Base-by-base conservation (phyloP, 2,888 invertebrate genomes). In the Lithophane semibrunnea region DNA sequence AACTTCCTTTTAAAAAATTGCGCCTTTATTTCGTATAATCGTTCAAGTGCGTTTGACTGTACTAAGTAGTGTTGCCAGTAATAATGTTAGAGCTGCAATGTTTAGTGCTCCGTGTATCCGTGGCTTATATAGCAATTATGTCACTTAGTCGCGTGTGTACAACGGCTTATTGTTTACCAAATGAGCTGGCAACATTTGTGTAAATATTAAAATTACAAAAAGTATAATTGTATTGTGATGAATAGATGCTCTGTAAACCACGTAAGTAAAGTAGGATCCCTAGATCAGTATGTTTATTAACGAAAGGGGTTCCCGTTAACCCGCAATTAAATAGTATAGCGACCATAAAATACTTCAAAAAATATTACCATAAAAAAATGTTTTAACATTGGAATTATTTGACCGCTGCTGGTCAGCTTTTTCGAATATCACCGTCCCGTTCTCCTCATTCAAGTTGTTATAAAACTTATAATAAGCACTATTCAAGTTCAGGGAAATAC, bases 51-150 rank as follows among this genome's bases (percentile, higher is more conserved):
- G 16, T 29, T 60, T 44, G 42, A 44, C 52, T 60, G 56, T 52
- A 66, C 47, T n/a, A 24, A 65, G 29, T 67, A 61, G 65, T 63
- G 52, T 68, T 69, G 58, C 42, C 49, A 79, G 71, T 78, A 63
- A 69, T 78, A 61, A 63, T 21, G 47, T 63, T 78, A 49, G 21
- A 16, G 56, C 13, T 29, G 44, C 29, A n/a, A 66, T 66, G 18
- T 77, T 77, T 77, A 63, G 10, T 56, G 63, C 21, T 77, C 21
- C 13, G n/a, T 66, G 44, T 67, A 67, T 77, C 21, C 29, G n/a
- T 52, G 77, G 60, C 29, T 60, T 77, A 12, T 18, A 54, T 16
- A 54, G 52, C 1, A 61, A 77, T 77, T 66, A 67, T 18, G 52
- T 66, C 77, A 67, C 52, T 54, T 37, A 47, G 67, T 77, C 10